A percentile compares a stretch with the other conserved stretches of the same genome.
Conservation (phyloP, 2,113 vertebrate genomes). For the Cercopithecus mona region DNA sequence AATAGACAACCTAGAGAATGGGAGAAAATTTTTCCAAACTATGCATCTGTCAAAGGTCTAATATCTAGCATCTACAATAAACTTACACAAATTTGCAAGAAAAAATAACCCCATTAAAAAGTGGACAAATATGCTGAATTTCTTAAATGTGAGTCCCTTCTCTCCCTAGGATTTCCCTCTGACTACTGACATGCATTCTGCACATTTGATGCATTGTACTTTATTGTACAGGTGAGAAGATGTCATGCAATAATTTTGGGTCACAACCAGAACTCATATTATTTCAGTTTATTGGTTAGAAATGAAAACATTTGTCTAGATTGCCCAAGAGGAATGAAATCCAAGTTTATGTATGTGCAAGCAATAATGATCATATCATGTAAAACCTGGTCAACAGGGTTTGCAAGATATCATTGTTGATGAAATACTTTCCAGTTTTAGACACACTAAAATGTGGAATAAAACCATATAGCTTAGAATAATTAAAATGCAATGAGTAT, state of each 20-base stretch:
- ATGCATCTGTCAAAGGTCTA: too few relatives aligned
- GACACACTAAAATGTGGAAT: not conserved
- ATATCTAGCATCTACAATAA: too few relatives aligned
- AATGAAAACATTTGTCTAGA: not conserved
- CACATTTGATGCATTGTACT: too few relatives aligned
- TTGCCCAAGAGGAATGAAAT: not conserved
- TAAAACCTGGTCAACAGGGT: not conserved
- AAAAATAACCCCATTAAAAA: too few relatives aligned
- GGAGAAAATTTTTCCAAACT: too few relatives aligned
- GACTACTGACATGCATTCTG: not conserved
- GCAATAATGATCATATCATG: not conserved
- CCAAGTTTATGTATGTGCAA: not conserved
- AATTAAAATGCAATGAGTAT: not conserved
- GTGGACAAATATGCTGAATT: too few relatives aligned
- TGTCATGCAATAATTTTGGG: not conserved
- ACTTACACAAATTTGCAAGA: too few relatives aligned
- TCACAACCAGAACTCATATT: not conserved
- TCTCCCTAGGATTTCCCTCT: not conserved
- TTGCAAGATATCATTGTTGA: not conserved
- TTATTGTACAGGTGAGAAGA: not conserved
- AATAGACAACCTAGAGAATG: too few relatives aligned
- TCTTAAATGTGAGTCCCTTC: not conserved
- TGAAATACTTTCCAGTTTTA: not conserved
- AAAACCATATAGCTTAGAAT: not conserved
- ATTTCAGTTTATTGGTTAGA: not conserved